Percentiles rank a stretch among this genome's conserved stretches.
Conservation (phyloP, 2,797 vertebrate genomes). For the Epinephelus malabaricus region DNA sequence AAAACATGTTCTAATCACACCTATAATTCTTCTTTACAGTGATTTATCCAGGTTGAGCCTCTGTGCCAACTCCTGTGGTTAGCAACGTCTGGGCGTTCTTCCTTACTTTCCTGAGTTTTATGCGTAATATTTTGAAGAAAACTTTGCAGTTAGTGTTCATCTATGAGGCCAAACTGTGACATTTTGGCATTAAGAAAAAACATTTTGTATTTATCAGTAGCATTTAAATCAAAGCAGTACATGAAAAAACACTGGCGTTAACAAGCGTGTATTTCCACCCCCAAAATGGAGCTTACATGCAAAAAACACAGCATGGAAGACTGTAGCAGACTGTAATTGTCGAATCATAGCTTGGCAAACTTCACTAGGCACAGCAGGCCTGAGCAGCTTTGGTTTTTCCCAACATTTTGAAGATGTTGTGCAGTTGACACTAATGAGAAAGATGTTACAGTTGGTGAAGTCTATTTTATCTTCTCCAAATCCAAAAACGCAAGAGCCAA, state of each 20-base stretch:
- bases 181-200: not conserved
- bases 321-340: too few species aligned
- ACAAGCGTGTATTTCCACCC: not conserved
- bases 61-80: conserved; percentile 4
- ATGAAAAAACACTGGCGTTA: not conserved
- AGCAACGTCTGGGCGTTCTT: conserved; percentile 8
- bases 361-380: too few species aligned
- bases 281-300: too few species aligned
- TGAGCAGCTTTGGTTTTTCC: too few species aligned
- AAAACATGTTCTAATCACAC: conserved; percentile 44
- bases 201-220: not conserved
- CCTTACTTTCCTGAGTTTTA: conserved; percentile 24
- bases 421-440: too few species aligned
- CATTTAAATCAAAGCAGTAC: not conserved
- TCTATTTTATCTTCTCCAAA: too few species aligned
- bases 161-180: not conserved
- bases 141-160: not conserved
- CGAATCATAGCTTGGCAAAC: too few species aligned
- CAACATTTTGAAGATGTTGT: too few species aligned
- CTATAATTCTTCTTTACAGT: conserved; percentile 42
- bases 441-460: too few species aligned
- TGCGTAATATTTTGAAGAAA: not conserved
- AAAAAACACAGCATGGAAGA: too few species aligned
- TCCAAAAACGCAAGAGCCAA: too few species aligned
- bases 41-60: conserved; percentile 36